Percentiles rank a stretch among this genome's conserved stretches.
These are phyloP conservation scores for Hermodice carunculata DNA, from an alignment of 2,888 invertebrate genomes.

Conservation along the genomic window DNA sequence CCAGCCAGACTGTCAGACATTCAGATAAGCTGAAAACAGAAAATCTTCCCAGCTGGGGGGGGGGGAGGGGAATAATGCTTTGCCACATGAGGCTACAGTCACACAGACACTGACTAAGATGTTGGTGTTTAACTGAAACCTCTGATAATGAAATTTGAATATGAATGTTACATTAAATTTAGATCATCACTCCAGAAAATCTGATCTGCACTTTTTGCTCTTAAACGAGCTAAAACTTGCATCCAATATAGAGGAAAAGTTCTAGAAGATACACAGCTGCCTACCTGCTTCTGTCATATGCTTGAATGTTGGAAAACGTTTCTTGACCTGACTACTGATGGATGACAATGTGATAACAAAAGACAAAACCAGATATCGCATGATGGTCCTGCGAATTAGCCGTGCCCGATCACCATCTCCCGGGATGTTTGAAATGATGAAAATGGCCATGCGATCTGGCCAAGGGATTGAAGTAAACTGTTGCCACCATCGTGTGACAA, in stretches of 20 bases:
- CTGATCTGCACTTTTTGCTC: too few relatives aligned
- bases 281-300: conserved; percentile 71
- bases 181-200: too few relatives aligned
- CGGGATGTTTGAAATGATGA: conserved; percentile 78
- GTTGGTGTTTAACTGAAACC: too few relatives aligned
- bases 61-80: too few relatives aligned
- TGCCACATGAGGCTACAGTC: too few relatives aligned
- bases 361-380: conserved; percentile 74
- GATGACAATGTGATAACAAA: conserved; percentile 75
- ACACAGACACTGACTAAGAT: too few relatives aligned
- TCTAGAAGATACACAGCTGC: not conserved
- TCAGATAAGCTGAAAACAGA: too few relatives aligned
- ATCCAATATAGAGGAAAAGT: too few relatives aligned
- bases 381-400: conserved; percentile 75
- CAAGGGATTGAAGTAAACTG: conserved; percentile 81
- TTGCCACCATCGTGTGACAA: conserved; percentile 94
- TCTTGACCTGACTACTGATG: conserved; percentile 76
- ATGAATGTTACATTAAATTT: too few relatives aligned
- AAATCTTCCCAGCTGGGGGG: too few relatives aligned
- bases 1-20: too few relatives aligned
- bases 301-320: conserved; percentile 71
- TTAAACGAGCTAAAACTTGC: not conserved
- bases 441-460: conserved; percentile 77
- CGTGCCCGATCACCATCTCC: conserved; percentile 74
- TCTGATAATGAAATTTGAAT: too few relatives aligned